Conservation (phyloP, 2,888 invertebrate species). For the Isoperla grammatica region DNA sequence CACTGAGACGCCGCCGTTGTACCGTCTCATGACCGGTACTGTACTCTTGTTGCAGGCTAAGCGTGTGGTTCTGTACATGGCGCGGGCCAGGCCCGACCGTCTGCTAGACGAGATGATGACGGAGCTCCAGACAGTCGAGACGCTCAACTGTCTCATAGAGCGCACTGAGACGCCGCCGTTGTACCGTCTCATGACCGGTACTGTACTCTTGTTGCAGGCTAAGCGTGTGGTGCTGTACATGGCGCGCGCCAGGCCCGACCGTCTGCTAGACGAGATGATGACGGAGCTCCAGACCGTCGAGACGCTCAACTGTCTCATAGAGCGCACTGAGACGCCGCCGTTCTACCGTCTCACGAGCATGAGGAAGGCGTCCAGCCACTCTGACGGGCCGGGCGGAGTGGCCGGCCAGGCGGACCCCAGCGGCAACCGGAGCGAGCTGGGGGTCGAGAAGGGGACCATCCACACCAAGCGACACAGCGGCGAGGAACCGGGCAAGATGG, state of each 20-base stretch:
- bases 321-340: constrained; percentile 96
- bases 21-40: constrained; percentile 85
- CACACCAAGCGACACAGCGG: constrained; percentile 93
- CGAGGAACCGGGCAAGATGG: constrained; percentile 76
- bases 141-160: constrained; percentile 91
- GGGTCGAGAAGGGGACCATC: constrained; percentile 89
- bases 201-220: constrained; percentile 62
- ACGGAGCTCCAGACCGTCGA: constrained; percentile 95
- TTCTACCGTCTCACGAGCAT: constrained; percentile 92
- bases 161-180: constrained; percentile 97
- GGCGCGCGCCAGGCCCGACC: constrained; percentile 85
- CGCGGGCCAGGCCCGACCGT: constrained; percentile 84
- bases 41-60: constrained; percentile 88
- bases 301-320: constrained; percentile 91
- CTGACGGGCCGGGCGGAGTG: constrained; percentile 49
- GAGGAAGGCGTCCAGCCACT: constrained; percentile 83
- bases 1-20: constrained; percentile 97
- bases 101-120: constrained; percentile 96
- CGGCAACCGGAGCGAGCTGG: constrained; percentile 48
- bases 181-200: constrained; percentile 87
- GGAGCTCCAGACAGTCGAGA: constrained; percentile 95
- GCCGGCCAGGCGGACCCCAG: constrained; percentile 42
- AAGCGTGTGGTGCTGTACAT: constrained; percentile 92
- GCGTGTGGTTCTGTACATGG: constrained; percentile 87
- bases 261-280: constrained; percentile 95